Conservation (phyloP, 2,888 invertebrate species). For the Erynnis tages region DNA sequence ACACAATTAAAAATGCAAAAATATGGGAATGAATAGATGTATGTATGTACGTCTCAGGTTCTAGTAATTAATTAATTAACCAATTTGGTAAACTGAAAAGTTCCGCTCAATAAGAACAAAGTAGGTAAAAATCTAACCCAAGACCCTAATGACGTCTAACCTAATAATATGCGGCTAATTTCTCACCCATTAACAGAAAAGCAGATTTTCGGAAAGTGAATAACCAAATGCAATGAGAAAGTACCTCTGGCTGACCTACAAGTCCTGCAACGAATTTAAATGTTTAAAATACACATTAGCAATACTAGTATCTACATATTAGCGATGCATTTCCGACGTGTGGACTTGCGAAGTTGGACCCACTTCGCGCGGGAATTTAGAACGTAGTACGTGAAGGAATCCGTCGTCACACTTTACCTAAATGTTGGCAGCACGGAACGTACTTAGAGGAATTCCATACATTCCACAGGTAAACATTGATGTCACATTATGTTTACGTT, state of each 20-base stretch:
- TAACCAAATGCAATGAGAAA: conserved; percentile 3
- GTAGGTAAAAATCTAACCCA: too few relatives aligned
- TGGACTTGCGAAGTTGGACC: conserved; percentile 26
- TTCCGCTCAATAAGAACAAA: too few relatives aligned
- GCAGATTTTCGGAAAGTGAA: too few relatives aligned
- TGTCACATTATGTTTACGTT: too few relatives aligned
- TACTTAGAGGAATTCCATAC: conserved; percentile 7
- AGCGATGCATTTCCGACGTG: conserved; percentile 40
- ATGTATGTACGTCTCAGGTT: too few relatives aligned
- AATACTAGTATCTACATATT: neutral
- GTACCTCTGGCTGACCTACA: conserved; percentile 5
- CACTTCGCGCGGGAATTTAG: conserved; percentile 33
- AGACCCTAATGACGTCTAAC: too few relatives aligned
- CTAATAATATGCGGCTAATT: too few relatives aligned
- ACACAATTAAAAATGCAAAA: too few relatives aligned
- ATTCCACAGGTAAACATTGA: neutral
- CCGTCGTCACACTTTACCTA: conserved; percentile 24
- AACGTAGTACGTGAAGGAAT: conserved; percentile 31
- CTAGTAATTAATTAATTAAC: too few relatives aligned
- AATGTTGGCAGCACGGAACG: neutral
- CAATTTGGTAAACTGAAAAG: too few relatives aligned
- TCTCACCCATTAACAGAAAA: too few relatives aligned
- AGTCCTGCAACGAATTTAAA: conserved; percentile 13
- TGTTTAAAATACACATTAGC: conserved; percentile 3
- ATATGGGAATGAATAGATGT: too few relatives aligned